These are phyloP conservation scores for Acrocephalus kingi DNA, from an alignment of 2,113 vertebrate species.

Conservation along the genomic window DNA sequence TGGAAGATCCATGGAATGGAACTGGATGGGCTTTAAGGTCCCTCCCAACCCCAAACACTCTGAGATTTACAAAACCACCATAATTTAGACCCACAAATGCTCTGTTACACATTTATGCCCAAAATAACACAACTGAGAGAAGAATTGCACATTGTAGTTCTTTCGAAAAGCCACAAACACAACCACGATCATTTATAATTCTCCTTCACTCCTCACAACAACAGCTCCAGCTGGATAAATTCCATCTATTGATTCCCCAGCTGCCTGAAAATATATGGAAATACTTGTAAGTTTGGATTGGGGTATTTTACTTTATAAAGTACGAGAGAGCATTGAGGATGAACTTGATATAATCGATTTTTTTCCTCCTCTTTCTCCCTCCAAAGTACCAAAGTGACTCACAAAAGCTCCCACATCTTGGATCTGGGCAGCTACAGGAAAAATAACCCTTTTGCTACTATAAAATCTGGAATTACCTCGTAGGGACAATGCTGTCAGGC, in stretches of 20 bases:
- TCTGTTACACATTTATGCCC: neutral
- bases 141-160: accelerated
- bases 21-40: neutral
- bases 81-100: neutral
- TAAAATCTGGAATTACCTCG: neutral
- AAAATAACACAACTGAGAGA: neutral
- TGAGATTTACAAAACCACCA: neutral
- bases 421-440: neutral
- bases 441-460: neutral
- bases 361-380: neutral
- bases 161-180: neutral
- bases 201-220: neutral
- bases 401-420: neutral
- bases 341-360: neutral
- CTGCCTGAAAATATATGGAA: neutral
- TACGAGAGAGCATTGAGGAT: neutral
- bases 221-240: neutral
- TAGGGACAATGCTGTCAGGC: accelerated
- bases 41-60: neutral
- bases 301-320: neutral
- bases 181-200: neutral
- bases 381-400: neutral
- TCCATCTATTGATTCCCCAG: neutral
- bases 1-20: neutral
- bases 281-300: neutral